Evolutionary conservation across 64 coral and sea anemone species (phyloP).

Genomic region (Montipora efflorescens): DNA sequence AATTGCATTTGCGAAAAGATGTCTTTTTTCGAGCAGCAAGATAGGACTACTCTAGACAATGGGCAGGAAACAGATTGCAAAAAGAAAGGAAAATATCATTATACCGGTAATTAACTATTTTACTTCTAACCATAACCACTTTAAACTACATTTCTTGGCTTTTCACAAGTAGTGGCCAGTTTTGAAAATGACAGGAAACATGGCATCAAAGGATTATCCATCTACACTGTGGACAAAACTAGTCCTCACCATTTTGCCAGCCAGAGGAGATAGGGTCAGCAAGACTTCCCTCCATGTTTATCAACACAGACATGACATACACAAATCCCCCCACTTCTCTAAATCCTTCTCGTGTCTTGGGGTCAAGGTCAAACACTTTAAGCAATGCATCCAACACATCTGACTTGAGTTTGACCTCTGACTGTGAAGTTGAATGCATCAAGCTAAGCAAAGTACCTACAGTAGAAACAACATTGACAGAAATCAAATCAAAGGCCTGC

Average conservation of each 20-base stretch:
- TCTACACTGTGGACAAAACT: not conserved
- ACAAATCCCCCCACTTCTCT: conserved; percentile 98
- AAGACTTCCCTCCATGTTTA: conserved; percentile 96
- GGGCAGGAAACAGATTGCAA: too few relatives aligned
- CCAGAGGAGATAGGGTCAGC: conserved; percentile 30
- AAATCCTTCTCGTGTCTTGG: conserved; percentile 92
- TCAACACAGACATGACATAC: conserved; percentile 93
- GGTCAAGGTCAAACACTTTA: conserved; percentile 95
- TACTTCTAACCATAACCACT: too few relatives aligned
- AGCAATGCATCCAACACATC: conserved; percentile 88
- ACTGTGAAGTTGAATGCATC: conserved; percentile 76
- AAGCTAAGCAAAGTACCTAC: conserved; percentile 81
- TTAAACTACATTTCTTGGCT: too few relatives aligned
- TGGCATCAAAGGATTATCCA: too few relatives aligned
- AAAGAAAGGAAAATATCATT: too few relatives aligned
- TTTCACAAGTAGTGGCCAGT: too few relatives aligned
- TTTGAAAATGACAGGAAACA: too few relatives aligned
- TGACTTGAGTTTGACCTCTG: conserved; percentile 82
- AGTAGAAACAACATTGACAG: conserved; percentile 11
- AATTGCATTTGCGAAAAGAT: too few relatives aligned
- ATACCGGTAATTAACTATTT: too few relatives aligned
- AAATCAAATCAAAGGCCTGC: not conserved
- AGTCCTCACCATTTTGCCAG: conserved; percentile 76
- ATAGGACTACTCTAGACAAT: too few relatives aligned
- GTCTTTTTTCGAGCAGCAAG: too few relatives aligned